phyloP scores from a whole-genome alignment of 2,113 vertebrate genomes.

The Cynoglossus semilaevis region DNA sequence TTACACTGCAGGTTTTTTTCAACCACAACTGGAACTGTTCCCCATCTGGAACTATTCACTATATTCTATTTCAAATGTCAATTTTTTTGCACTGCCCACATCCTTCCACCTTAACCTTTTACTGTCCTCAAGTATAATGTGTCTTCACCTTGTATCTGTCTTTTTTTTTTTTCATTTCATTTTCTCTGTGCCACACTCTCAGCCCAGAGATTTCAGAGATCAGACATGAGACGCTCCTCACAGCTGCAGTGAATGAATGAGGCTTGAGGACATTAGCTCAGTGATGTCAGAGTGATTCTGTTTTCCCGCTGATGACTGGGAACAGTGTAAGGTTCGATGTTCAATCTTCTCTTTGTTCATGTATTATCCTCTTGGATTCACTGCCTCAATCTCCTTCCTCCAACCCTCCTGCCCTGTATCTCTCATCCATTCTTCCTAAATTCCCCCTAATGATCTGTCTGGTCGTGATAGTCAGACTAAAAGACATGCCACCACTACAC shows the following conservation, averaged over 20 bases:
- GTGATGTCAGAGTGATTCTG: constrained; percentile 49
- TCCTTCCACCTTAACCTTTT: too few species aligned
- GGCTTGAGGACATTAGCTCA: constrained; percentile 52
- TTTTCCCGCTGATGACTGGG: constrained; percentile 34
- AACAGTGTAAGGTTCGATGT: constrained; percentile 36
- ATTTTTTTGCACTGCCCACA: too few species aligned
- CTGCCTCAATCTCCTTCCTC: neutral
- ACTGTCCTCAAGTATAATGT: constrained; percentile 14
- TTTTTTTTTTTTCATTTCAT: constrained; percentile 21
- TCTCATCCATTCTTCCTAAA: constrained; percentile 3
- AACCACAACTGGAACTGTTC: too few species aligned
- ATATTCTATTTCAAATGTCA: too few species aligned
- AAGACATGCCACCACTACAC: neutral
- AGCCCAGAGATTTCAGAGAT: constrained; percentile 50
- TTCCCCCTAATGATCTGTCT: constrained; percentile 3
- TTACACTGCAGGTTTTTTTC: too few species aligned
- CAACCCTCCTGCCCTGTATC: neutral
- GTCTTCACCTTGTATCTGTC: constrained; percentile 22
- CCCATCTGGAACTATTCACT: too few species aligned
- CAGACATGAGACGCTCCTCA: constrained; percentile 41
- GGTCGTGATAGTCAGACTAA: neutral
- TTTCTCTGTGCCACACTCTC: constrained; percentile 28
- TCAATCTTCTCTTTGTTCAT: constrained; percentile 29
- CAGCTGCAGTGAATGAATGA: constrained; percentile 38
- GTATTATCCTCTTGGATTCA: constrained; percentile 19